phyloP scores from a whole-genome alignment of 2,888 invertebrate species.

The Troides aeacus region DNA sequence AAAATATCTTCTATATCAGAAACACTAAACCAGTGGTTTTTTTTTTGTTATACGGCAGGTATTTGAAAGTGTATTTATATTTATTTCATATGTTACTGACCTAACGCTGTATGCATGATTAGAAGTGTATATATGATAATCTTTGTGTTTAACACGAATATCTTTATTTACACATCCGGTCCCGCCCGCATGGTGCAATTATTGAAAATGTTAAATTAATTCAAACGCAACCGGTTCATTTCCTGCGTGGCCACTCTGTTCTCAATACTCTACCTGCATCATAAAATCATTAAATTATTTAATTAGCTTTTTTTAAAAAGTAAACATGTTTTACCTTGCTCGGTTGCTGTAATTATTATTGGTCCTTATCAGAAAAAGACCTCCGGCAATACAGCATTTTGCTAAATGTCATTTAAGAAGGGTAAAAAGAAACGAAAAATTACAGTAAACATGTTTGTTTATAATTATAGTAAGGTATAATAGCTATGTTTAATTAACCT shows the following conservation, averaged over 20 bases:
- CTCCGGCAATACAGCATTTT: too few species aligned
- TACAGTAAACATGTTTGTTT: background rate
- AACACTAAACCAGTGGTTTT: too few species aligned
- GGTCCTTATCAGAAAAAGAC: too few species aligned
- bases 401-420: too few species aligned
- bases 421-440: too few species aligned
- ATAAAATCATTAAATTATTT: slow-evolving; percentile 6
- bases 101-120: background rate
- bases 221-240: slow-evolving; percentile 26
- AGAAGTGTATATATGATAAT: background rate
- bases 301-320: slow-evolving; percentile 1
- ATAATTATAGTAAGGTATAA: background rate
- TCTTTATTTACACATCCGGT: slow-evolving; percentile 16
- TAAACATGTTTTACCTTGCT: background rate
- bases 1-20: too few species aligned
- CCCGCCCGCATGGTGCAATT: slow-evolving; percentile 14
- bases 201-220: slow-evolving; percentile 26
- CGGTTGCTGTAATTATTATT: too few species aligned
- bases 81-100: background rate
- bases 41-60: background rate
- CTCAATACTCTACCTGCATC: slow-evolving; percentile 1
- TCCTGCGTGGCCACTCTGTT: slow-evolving; percentile 12
- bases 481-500: background rate
- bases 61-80: background rate
- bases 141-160: slow-evolving; percentile 18